Base-by-base conservation (phyloP, 2,888 invertebrate species). In the Eupithecia tripunctaria region DNA sequence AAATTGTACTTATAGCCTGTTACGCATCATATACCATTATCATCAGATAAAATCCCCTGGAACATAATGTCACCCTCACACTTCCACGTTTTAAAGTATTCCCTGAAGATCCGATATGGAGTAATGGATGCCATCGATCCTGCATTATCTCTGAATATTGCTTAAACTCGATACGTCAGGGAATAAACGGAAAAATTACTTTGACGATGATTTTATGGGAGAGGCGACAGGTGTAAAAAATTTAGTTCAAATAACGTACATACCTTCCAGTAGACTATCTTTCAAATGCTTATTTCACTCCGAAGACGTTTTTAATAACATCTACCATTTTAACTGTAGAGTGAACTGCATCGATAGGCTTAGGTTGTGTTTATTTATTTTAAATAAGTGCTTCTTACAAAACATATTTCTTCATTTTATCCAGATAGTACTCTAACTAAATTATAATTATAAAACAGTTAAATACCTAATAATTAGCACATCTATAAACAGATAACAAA, bases 91-190 rank as follows among this genome's bases (percentile, higher is more conserved):
- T 74, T 62, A 66, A 68, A 74, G 51, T 66, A 74, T 68, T 72
- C 74, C 74, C 74, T 25, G 18, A 72, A 67, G 74, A 64, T 65
- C 18, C 36, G 18, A 66, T 32, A 63, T 29, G n/a, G 25, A n/a
- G 71, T 74, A 75, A 72, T 70, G 69, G 69, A 75, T 66, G 60
- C 51, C 62, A 56, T 62, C 60, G 51, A 68, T 63, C 67, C 67
- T 56, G 56, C 56, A 63, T 32, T 32, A 63, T 63, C n/a, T n/a
- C 36, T 8, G 62, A 63, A 63, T 60, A 60, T 60, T 60, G 60
- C 29, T 32, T 63, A 36, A n/a, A 63, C 62, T 63, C 21, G 47
- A 56, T 47, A 65, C 32, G 27, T 62, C 21, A 32, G 62, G 64
- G 75, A 68, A n/a, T 63, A 56, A 56, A 56, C 56, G 25, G 25